These are phyloP conservation scores for Perodicticus potto DNA, from an alignment of 2,797 vertebrate genomes.

Conservation along the genomic window DNA sequence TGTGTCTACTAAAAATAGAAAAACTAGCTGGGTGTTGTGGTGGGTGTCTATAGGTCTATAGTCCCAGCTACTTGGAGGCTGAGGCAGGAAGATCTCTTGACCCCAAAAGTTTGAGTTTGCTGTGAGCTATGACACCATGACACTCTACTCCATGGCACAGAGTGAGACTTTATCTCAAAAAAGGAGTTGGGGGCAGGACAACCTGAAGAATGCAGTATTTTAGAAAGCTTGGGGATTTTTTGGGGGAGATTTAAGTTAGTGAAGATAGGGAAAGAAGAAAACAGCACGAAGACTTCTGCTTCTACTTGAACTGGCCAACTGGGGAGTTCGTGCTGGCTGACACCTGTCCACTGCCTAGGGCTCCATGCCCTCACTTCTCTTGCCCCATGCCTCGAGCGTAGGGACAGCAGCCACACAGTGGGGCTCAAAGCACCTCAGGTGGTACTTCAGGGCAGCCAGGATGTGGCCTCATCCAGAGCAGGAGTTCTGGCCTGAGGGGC, in stretches of 20 bases:
- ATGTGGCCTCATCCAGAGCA: background rate
- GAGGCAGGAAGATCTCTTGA: too few relatives aligned
- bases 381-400: accelerated
- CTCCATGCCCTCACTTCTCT: accelerated
- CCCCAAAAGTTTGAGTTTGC: too few relatives aligned
- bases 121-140: too few relatives aligned
- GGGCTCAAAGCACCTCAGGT: background rate
- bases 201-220: background rate
- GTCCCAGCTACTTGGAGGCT: too few relatives aligned
- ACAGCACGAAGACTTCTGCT: background rate
- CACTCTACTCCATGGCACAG: too few relatives aligned
- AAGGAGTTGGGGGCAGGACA: too few relatives aligned
- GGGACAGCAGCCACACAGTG: background rate
- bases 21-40: too few relatives aligned
- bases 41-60: too few relatives aligned
- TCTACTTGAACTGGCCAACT: accelerated
- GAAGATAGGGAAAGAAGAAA: too few relatives aligned
- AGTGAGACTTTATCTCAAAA: too few relatives aligned
- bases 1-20: too few relatives aligned
- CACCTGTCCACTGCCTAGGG: accelerated
- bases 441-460: background rate
- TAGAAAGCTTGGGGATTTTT: background rate
- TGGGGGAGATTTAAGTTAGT: background rate
- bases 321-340: background rate
- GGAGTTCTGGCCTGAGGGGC: background rate